phyloP scores from a whole-genome alignment of 2,888 invertebrate genomes.

The Blastobasis adustella region DNA sequence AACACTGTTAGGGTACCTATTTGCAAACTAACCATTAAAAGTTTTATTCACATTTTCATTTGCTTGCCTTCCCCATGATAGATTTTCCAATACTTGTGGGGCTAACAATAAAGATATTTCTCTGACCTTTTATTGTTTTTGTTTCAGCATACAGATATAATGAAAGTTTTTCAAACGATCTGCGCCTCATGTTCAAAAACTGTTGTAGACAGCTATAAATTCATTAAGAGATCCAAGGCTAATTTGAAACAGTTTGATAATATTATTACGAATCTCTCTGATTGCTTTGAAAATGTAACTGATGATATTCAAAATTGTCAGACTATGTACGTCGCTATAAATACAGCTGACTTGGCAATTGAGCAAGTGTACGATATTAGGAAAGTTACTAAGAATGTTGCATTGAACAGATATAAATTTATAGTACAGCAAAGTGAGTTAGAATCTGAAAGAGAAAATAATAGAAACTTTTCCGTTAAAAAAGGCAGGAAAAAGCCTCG shows the following conservation, averaged over 20 bases:
- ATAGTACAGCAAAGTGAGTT: background rate
- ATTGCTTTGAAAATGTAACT: slow-evolving; percentile 2
- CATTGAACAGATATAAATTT: slow-evolving; percentile 3
- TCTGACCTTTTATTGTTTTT: background rate
- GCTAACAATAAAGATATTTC: background rate
- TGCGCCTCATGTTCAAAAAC: background rate
- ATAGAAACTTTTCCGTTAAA: too few species aligned
- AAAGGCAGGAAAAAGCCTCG: background rate
- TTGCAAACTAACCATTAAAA: background rate
- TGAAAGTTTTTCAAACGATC: background rate
- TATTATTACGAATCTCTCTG: slow-evolving; percentile 1
- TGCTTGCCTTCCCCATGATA: background rate
- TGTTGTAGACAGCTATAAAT: slow-evolving; percentile 1
- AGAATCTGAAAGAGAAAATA: background rate
- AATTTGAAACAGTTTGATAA: background rate
- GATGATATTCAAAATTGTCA: background rate
- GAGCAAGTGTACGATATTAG: slow-evolving; percentile 8
- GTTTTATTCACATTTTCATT: background rate
- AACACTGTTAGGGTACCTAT: too few species aligned
- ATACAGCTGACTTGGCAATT: slow-evolving; percentile 1
- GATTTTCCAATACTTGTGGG: too few species aligned
- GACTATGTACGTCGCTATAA: slow-evolving; percentile 4
- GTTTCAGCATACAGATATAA: slow-evolving; percentile 3
- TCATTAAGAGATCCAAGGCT: background rate
- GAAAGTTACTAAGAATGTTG: background rate